Percentiles rank a stretch among this genome's conserved stretches.
Evolutionary conservation across 2,888 invertebrate genomes (phyloP).

Genomic region (Thereva nobilitata): DNA sequence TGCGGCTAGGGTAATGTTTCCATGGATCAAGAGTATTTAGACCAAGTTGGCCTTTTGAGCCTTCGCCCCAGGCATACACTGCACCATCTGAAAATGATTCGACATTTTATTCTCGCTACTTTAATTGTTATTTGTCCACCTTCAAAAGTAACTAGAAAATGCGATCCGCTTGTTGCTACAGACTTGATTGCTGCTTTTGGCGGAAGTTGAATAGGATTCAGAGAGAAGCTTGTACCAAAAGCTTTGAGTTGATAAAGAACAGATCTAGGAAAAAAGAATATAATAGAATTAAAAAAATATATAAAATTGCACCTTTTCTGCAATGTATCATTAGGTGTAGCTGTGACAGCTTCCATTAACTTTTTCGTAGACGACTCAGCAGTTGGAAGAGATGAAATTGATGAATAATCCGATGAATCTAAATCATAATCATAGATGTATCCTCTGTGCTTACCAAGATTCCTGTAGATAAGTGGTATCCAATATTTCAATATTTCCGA

Average conservation of each 20-base stretch:
- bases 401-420: slow-evolving; percentile 43
- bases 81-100: slow-evolving; percentile 59
- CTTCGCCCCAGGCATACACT: slow-evolving; percentile 73
- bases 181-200: slow-evolving; percentile 60
- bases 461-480: slow-evolving; percentile 60
- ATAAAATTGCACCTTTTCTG: slow-evolving; percentile 49
- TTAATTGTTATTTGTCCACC: slow-evolving; percentile 49
- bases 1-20: slow-evolving; percentile 63
- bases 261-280: slow-evolving; percentile 51
- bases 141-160: slow-evolving; percentile 63
- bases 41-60: slow-evolving; percentile 69
- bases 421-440: slow-evolving; percentile 52
- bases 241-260: slow-evolving; percentile 64
- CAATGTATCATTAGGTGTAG: slow-evolving; percentile 51
- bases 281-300: background rate
- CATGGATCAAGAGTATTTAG: slow-evolving; percentile 60
- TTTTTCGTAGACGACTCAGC: slow-evolving; percentile 54
- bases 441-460: slow-evolving; percentile 56
- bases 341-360: slow-evolving; percentile 56
- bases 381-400: slow-evolving; percentile 45
- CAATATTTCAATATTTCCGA: slow-evolving; percentile 62
- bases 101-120: slow-evolving; percentile 12
- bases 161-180: slow-evolving; percentile 63
- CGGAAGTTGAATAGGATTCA: slow-evolving; percentile 64
- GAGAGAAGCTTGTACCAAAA: slow-evolving; percentile 60